phyloP scores from a whole-genome alignment of 2,888 invertebrate species.

The Drosophila bunnanda region DNA sequence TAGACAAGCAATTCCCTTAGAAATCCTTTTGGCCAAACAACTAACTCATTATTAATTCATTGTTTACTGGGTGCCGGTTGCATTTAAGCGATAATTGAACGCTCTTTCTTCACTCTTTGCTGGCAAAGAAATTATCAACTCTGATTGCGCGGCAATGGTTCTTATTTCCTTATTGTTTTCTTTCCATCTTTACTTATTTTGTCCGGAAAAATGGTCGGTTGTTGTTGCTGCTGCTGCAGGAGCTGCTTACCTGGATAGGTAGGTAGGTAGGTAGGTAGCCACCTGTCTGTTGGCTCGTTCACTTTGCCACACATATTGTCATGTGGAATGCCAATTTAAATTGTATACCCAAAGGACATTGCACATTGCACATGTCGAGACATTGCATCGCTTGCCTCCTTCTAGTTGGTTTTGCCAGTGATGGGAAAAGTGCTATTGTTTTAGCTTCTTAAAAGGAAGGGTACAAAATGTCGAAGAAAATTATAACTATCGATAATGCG shows the following conservation, averaged over 20 bases:
- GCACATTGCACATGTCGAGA: slow-evolving; percentile 54
- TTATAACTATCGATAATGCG: no score
- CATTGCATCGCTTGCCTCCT: slow-evolving; percentile 31
- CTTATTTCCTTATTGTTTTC: slow-evolving; percentile 13
- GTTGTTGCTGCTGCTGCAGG: no score
- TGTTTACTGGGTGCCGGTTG: slow-evolving; percentile 26
- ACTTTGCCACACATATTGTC: slow-evolving; percentile 55
- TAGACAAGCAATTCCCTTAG: not conserved
- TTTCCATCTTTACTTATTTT: not conserved
- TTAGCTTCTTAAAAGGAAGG: not conserved
- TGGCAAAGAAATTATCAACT: slow-evolving; percentile 40
- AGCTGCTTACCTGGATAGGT: not conserved
- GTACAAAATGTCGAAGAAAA: no score
- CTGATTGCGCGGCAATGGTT: slow-evolving; percentile 22
- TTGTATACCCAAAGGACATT: slow-evolving; percentile 77
- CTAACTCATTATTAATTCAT: slow-evolving; percentile 35
- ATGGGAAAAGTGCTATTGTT: slow-evolving; percentile 3
- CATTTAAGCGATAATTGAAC: slow-evolving; percentile 44
- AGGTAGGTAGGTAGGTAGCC: slow-evolving; percentile 8
- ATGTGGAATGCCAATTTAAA: slow-evolving; percentile 79
- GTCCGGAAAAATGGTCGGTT: not conserved
- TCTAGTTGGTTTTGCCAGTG: slow-evolving; percentile 5
- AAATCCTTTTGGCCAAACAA: slow-evolving; percentile 6
- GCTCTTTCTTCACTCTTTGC: slow-evolving; percentile 12
- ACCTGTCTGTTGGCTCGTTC: slow-evolving; percentile 40